Conservation (phyloP, 1,140 invertebrate species). For the Hesperophylax magnus region DNA sequence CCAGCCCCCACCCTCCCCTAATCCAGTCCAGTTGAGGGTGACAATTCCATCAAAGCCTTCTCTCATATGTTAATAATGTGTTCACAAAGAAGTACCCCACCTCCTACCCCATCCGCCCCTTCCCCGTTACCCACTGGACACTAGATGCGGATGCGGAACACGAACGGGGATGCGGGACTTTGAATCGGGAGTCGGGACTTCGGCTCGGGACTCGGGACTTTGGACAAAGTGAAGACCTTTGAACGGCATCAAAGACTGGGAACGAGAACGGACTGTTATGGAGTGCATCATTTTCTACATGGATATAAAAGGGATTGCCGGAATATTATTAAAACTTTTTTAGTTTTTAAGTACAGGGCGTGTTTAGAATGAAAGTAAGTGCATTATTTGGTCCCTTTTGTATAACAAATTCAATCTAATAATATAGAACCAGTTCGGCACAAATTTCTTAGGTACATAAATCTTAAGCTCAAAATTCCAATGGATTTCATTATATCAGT, state of each 20-base stretch:
- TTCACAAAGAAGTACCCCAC: conserved; percentile 50
- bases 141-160: background rate
- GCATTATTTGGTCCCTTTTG: too few species aligned
- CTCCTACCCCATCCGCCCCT: conserved; percentile 38
- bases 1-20: conserved; percentile 28
- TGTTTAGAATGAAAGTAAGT: too few species aligned
- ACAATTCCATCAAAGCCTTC: conserved; percentile 56
- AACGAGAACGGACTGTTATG: background rate
- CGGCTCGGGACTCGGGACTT: background rate
- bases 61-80: conserved; percentile 54
- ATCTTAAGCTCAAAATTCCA: too few species aligned
- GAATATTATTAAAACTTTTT: background rate
- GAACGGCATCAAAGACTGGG: background rate
- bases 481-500: too few species aligned
- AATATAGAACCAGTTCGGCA: too few species aligned
- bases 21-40: conserved; percentile 46
- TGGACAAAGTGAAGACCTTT: background rate
- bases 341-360: too few species aligned
- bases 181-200: background rate
- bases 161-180: background rate
- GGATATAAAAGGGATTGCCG: background rate
- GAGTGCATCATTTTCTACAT: background rate
- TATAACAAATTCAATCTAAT: too few species aligned
- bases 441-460: too few species aligned
- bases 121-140: background rate